These are phyloP conservation scores for Indicator indicator DNA, from an alignment of 2,113 vertebrate species.

Conservation along the genomic window DNA sequence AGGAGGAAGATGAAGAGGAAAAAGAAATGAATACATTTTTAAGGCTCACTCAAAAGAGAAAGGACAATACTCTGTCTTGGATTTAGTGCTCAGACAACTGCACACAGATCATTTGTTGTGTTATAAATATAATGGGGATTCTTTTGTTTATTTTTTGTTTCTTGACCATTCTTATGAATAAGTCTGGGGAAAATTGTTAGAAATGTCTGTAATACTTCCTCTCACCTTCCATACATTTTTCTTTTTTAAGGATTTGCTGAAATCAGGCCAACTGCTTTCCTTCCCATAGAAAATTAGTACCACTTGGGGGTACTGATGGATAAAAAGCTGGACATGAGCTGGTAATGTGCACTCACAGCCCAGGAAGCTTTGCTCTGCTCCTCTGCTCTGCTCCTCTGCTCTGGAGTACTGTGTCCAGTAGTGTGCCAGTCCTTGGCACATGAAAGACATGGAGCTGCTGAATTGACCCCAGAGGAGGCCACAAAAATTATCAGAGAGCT, in stretches of 20 bases:
- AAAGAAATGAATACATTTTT: neutral
- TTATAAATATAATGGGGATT: fast-evolving
- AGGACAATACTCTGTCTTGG: neutral
- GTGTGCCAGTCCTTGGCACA: too few relatives aligned
- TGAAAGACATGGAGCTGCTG: too few relatives aligned
- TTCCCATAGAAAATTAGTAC: neutral
- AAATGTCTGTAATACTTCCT: neutral
- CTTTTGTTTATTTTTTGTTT: neutral
- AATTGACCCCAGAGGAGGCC: too few relatives aligned
- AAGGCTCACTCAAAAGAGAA: neutral
- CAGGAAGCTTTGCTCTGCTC: too few relatives aligned
- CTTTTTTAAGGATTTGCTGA: neutral
- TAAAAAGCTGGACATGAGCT: too few relatives aligned
- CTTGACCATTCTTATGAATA: neutral
- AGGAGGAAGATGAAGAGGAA: neutral
- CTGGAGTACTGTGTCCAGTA: too few relatives aligned
- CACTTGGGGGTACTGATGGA: too few relatives aligned
- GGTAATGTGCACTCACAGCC: too few relatives aligned
- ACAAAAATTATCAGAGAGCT: too few relatives aligned
- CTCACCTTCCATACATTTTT: neutral
- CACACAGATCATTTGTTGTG: neutral
- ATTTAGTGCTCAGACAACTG: neutral
- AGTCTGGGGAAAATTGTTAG: neutral
- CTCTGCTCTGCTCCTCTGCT: too few relatives aligned
- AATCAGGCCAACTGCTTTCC: neutral